These are phyloP conservation scores for Cyclura pinguis DNA, from an alignment of 2,797 vertebrate species.

Conservation along the genomic window DNA sequence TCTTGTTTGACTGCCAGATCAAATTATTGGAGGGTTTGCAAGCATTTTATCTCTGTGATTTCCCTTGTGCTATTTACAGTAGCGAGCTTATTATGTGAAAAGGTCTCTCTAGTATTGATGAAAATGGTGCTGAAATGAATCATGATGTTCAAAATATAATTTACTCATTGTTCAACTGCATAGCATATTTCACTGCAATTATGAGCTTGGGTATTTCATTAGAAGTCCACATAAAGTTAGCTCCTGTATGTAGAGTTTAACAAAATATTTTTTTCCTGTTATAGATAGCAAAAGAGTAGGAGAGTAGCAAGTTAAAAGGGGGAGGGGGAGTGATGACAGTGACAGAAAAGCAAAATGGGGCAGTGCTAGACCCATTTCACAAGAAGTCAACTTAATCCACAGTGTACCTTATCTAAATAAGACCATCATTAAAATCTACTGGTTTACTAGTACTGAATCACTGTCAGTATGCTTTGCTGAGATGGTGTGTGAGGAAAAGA, in stretches of 20 bases:
- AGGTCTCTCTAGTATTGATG: slow-evolving; percentile 22
- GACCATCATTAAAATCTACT: slow-evolving; percentile 30
- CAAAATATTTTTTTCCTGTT: slow-evolving; percentile 20
- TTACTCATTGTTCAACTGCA: slow-evolving; percentile 48
- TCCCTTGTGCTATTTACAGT: slow-evolving; percentile 30
- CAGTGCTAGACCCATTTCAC: slow-evolving; percentile 20
- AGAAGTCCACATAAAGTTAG: slow-evolving; percentile 41
- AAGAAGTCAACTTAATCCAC: slow-evolving; percentile 37
- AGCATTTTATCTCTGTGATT: slow-evolving; percentile 36
- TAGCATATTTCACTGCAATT: slow-evolving; percentile 53
- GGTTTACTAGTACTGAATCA: neutral
- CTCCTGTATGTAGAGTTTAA: neutral
- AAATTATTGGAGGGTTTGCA: slow-evolving; percentile 6
- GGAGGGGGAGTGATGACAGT: neutral
- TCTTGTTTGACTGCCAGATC: slow-evolving; percentile 14
- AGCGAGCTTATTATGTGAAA: slow-evolving; percentile 26
- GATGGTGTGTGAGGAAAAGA: slow-evolving; percentile 48
- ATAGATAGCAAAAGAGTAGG: slow-evolving; percentile 36
- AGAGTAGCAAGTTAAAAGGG: neutral
- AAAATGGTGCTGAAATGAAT: slow-evolving; percentile 29
- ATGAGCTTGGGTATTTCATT: slow-evolving; percentile 18
- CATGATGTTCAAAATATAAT: neutral
- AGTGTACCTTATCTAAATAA: slow-evolving; percentile 49
- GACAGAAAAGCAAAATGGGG: slow-evolving; percentile 6
- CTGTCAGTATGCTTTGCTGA: slow-evolving; percentile 47